These are phyloP conservation scores for Tenodera sinensis DNA, from an alignment of 2,888 invertebrate species.

Conservation along the genomic window DNA sequence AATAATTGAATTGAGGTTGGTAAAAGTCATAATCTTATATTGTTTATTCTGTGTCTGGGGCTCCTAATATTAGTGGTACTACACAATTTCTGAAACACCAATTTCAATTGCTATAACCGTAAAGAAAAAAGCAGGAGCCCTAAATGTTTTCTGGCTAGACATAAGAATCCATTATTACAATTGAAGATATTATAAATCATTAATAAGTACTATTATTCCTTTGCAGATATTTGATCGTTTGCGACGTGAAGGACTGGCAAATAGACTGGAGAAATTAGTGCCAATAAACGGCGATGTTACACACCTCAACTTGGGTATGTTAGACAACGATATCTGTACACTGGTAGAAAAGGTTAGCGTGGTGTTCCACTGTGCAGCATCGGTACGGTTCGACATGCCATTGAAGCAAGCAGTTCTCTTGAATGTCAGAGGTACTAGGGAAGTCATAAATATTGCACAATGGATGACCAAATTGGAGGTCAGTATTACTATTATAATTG, in stretches of 20 bases:
- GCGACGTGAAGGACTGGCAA: background rate
- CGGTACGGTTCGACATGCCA: constrained; percentile 76
- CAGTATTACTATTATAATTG: background rate
- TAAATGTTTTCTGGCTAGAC: too few species aligned
- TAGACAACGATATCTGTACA: constrained; percentile 48
- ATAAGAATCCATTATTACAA: too few species aligned
- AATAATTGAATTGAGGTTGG: too few species aligned
- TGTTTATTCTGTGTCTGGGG: too few species aligned
- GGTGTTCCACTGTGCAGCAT: constrained; percentile 80
- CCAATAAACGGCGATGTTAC: constrained; percentile 72
- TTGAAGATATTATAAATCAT: too few species aligned
- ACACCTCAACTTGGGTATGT: constrained; percentile 64
- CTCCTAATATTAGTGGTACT: too few species aligned
- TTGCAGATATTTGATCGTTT: background rate
- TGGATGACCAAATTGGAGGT: background rate
- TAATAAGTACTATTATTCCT: background rate
- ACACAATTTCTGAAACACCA: too few species aligned
- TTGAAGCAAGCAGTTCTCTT: constrained; percentile 67
- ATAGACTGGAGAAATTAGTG: constrained; percentile 48
- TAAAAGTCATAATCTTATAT: too few species aligned
- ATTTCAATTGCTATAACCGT: too few species aligned
- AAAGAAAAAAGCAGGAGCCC: too few species aligned
- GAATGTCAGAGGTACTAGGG: constrained; percentile 49
- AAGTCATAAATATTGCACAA: background rate
- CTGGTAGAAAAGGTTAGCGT: constrained; percentile 61